Base-by-base conservation (phyloP, 1,140 invertebrate genomes). In the Cotesia vestalis region DNA sequence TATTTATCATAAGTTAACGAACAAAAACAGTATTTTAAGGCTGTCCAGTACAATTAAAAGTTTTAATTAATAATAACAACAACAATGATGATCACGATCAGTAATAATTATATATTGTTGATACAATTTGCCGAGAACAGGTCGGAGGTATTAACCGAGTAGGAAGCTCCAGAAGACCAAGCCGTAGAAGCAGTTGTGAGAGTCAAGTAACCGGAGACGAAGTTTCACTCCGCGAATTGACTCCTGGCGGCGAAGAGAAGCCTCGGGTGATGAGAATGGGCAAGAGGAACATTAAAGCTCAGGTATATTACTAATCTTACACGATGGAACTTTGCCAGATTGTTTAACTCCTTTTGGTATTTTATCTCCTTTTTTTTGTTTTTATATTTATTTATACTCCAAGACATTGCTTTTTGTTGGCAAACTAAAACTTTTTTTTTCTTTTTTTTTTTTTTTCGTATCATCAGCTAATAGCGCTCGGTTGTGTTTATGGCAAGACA, bases 211-310 rank as follows among this genome's bases (percentile, higher is more conserved):
- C 79, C 11, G 80, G 81, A 5, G 83, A 85, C 66, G 78, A 81
- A 36, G 79, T 84, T 73, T 85, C 84, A 27, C 75, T 85, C 40
- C 80, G 81, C 4, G 83, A 86, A 78, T 79, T 85, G 36, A 76
- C 77, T 11, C 73, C 76, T 20, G 83, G 81, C 62, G 78, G 81
- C 34, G 88, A 89, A 66, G 89, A 89, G 75, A 92, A 92, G 76
- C 91, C 91, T 0, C 87, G 91, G 34, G 89, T 91, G 53, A 91
- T 91, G 36, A 90, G 91, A 78, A 94, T 95, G 91, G 93, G 93
- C 9, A 94, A 93, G 78, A 88, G 94, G 72, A 94, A 96, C 86
- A 95, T 93, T 79, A 96, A 94, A 88, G 93, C 93, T 55, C 94
- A 90, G 85, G 85, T 86, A 79, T 55, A 20, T 73, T 27, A 27